Percentiles rank a stretch among this genome's conserved stretches.
Evolutionary conservation across 2,888 invertebrate species (phyloP).

Genomic region (Isotomurus palustris): DNA sequence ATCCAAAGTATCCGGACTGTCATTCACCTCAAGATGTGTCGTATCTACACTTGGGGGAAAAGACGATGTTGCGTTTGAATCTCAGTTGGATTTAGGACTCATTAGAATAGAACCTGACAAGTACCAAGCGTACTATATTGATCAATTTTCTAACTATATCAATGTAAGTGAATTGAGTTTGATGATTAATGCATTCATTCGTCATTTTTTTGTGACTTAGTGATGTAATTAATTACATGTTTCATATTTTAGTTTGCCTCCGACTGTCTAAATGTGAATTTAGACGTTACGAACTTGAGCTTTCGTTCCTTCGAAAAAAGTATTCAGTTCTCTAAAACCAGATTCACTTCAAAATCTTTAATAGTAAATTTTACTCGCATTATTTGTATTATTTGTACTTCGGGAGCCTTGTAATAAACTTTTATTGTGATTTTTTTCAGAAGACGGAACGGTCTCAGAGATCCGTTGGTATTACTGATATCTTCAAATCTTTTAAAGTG

Average conservation of each 20-base stretch:
- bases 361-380: conserved; percentile 30
- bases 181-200: not conserved
- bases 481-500: conserved; percentile 33
- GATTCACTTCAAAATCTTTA: conserved; percentile 39
- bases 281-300: conserved; percentile 43
- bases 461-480: conserved; percentile 18
- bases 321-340: conserved; percentile 43
- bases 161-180: conserved; percentile 27
- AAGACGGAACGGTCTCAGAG: conserved; percentile 12
- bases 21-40: conserved; percentile 43
- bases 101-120: conserved; percentile 45
- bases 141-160: conserved; percentile 46
- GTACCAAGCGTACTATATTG: conserved; percentile 42
- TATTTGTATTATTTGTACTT: conserved; percentile 5
- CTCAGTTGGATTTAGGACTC: conserved; percentile 43
- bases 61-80: conserved; percentile 43
- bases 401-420: not conserved
- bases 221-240: conserved; percentile 4
- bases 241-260: conserved; percentile 33
- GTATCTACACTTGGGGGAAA: conserved; percentile 29
- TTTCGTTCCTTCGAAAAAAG: conserved; percentile 41
- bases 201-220: not conserved
- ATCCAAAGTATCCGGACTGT: conserved; percentile 43
- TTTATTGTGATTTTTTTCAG: conserved; percentile 3
- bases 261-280: conserved; percentile 38